Evolutionary conservation across 2,797 vertebrate species (phyloP).

Genomic region (Cynodonichthys magdalenae): DNA sequence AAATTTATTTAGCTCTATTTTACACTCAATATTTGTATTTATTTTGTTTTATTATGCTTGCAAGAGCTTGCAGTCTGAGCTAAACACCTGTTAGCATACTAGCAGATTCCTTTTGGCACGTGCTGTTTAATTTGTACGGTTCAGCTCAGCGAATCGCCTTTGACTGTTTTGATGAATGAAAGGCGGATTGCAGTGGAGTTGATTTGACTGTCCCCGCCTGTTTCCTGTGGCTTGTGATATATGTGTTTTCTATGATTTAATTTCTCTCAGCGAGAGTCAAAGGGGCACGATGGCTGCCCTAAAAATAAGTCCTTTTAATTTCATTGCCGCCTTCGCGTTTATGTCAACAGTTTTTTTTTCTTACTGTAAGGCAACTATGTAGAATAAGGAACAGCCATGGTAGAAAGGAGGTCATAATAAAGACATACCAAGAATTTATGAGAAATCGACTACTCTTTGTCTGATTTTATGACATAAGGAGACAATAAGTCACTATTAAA

Average conservation of each 20-base stretch:
- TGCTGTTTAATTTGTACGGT: constrained; percentile 80
- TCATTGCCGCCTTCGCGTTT: constrained; percentile 71
- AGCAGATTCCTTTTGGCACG: constrained; percentile 73
- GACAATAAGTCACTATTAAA: constrained; percentile 32
- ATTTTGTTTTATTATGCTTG: constrained; percentile 47
- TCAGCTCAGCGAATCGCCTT: constrained; percentile 64
- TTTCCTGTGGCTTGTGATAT: constrained; percentile 81
- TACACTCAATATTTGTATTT: constrained; percentile 66
- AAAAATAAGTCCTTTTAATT: constrained; percentile 81
- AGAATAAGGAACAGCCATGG: constrained; percentile 34
- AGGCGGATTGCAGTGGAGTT: constrained; percentile 83
- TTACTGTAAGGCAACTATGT: constrained; percentile 17
- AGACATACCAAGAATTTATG: constrained; percentile 52
- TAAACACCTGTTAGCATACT: constrained; percentile 60
- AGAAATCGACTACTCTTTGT: constrained; percentile 45
- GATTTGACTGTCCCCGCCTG: constrained; percentile 82
- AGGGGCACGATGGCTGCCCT: constrained; percentile 63
- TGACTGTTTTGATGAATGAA: constrained; percentile 88
- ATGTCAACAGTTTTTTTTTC: constrained; percentile 68
- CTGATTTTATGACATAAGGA: constrained; percentile 42
- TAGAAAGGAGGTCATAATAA: constrained; percentile 41
- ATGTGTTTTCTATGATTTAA: constrained; percentile 87
- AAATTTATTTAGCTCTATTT: constrained; percentile 30
- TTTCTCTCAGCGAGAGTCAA: constrained; percentile 80
- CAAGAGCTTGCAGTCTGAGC: constrained; percentile 40